Base-by-base conservation (phyloP, 2,113 vertebrate genomes). In the Numida meleagris region DNA sequence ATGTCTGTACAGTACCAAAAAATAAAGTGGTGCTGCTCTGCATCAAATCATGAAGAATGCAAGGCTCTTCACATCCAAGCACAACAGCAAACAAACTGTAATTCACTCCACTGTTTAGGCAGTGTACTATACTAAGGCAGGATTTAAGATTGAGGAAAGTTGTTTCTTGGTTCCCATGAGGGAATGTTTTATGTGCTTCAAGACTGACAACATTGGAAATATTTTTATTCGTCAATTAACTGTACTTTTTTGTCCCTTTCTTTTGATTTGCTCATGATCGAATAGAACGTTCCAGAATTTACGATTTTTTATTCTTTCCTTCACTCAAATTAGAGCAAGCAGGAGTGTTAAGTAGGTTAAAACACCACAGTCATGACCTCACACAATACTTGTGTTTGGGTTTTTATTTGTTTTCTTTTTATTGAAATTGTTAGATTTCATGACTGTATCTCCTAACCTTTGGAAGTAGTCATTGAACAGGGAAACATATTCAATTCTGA, bases 291-390 rank as follows among this genome's bases (percentile, higher is more conserved):
- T 24, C 36, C 50, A 73, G 40, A 87, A 84, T 17, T 9, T 84
- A 71, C 75, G 8, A 63, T 2, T 14, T 71, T 71, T 80, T 29
- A 18, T 83, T 67, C 43, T 79, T 27, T 45, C 73, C 15, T 76
- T 79, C 50, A 23, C 31, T 92, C 51, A 84, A 58, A 75, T 84
- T 57, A 61, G 31, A 78, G 48, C 31, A 80, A 59, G 36, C 50
- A 33, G 34, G 94, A 92, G 78, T 82, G 23, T 92, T 94, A 61
- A 82, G 76, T 24, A 70, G 19, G 38, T 87, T 85, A 77, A 89
- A 96, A 86, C 62, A 53, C 27, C 25, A 73, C 14, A 75, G 9
- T 46, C 17, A 55, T 57, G 75, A 83, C 53, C 14, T 72, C 2
- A 3, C 23, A 67, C 36, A 91, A 51, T 79, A 36, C 17, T 89